Conservation (phyloP, 2,113 vertebrate genomes). For the Corythoichthys haematopterus region DNA sequence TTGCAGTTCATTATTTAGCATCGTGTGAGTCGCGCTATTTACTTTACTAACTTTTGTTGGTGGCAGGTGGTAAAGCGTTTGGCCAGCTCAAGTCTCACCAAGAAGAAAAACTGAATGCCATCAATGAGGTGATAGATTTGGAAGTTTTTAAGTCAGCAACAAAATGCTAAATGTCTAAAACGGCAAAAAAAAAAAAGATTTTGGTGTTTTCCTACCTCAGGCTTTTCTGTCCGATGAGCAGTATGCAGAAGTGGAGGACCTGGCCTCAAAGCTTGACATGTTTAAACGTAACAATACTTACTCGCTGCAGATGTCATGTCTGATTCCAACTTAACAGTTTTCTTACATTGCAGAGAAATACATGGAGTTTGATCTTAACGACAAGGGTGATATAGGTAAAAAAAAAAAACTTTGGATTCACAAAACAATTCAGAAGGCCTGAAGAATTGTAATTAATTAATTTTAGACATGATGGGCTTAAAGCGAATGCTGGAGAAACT, state of each 20-base stretch:
- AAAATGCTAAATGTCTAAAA: not conserved
- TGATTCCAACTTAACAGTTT: not conserved
- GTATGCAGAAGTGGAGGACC: slow-evolving; percentile 74
- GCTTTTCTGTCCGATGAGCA: slow-evolving; percentile 74
- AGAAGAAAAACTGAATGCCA: slow-evolving; percentile 67
- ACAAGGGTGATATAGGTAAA: slow-evolving; percentile 80
- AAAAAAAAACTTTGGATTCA: not conserved
- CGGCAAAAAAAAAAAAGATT: not conserved
- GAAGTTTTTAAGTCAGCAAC: not conserved
- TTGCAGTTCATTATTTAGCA: not conserved
- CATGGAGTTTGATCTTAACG: slow-evolving; percentile 82
- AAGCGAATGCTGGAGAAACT: slow-evolving; percentile 83
- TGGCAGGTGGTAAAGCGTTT: slow-evolving; percentile 77
- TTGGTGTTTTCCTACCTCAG: slow-evolving; percentile 41
- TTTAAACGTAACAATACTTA: slow-evolving; percentile 71
- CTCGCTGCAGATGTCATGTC: not conserved
- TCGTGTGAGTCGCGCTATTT: no score
- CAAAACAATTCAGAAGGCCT: not conserved
- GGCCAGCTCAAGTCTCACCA: slow-evolving; percentile 75
- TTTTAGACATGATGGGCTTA: slow-evolving; percentile 78
- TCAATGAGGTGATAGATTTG: slow-evolving; percentile 56
- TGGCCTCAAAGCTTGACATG: slow-evolving; percentile 70
- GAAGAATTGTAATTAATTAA: not conserved
- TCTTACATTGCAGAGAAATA: slow-evolving; percentile 75
- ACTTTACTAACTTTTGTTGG: not conserved